phyloP scores from a whole-genome alignment of 2,113 vertebrate genomes.

The Condylura cristata region DNA sequence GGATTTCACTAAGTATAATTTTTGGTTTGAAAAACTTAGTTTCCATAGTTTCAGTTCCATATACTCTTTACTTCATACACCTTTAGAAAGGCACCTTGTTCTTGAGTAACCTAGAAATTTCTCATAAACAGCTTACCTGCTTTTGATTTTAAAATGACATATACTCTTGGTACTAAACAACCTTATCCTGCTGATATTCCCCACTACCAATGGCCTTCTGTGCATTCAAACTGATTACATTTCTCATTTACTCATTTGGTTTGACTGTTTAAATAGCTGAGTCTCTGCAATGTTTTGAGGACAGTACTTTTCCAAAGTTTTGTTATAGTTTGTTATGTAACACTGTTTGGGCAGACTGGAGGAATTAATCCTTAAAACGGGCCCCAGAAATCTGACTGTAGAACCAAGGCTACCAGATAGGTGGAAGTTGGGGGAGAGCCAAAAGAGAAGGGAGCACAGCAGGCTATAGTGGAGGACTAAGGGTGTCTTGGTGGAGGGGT shows the following conservation, averaged over 20 bases:
- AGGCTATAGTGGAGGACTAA: no score
- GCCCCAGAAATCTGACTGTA: no score
- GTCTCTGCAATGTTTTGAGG: conserved; percentile 25
- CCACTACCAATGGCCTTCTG: neutral
- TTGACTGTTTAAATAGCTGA: neutral
- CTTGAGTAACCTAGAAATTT: neutral
- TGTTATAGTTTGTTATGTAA: neutral
- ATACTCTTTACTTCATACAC: neutral
- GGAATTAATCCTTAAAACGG: neutral
- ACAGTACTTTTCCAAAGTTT: conserved; percentile 33
- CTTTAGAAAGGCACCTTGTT: neutral
- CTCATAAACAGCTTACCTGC: neutral
- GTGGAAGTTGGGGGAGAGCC: no score
- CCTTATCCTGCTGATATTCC: neutral
- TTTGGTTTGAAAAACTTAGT: neutral
- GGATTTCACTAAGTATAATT: neutral
- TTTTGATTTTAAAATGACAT: conserved; percentile 7
- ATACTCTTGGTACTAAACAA: neutral
- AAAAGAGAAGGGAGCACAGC: no score
- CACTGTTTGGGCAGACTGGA: conserved; percentile 49
- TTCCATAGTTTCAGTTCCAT: conserved; percentile 27
- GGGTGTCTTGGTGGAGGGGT: no score
- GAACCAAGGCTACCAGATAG: no score
- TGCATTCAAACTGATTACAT: neutral
- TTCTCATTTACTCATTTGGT: conserved; percentile 45